phyloP scores from a whole-genome alignment of 23 tunicate genomes.

The Corella eumyota region DNA sequence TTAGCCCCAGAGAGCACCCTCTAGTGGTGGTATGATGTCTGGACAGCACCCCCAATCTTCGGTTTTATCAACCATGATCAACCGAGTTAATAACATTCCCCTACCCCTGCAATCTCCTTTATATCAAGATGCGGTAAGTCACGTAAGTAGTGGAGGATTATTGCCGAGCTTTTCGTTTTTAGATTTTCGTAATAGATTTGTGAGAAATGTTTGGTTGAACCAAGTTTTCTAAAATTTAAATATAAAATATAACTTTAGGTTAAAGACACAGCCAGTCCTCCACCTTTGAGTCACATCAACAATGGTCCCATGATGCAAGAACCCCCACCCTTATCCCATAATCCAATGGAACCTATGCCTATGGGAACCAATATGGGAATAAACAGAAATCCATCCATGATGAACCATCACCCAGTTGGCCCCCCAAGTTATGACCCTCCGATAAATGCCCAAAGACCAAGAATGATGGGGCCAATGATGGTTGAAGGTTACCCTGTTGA shows the following conservation, averaged over 20 bases:
- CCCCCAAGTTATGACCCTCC: conserved; percentile 45
- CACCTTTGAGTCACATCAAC: conserved; percentile 53
- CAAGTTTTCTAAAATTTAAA: too few species aligned
- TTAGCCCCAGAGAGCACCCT: conserved; percentile 45
- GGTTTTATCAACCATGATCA: conserved; percentile 43
- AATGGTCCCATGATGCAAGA: conserved; percentile 43
- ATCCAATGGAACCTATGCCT: conserved; percentile 16
- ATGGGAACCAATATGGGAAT: neutral
- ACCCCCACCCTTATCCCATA: conserved; percentile 49
- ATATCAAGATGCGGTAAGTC: conserved; percentile 62
- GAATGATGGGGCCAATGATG: conserved; percentile 21
- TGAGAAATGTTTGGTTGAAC: too few species aligned
- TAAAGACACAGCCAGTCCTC: conserved; percentile 77
- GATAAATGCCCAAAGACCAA: conserved; percentile 16
- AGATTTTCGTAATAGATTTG: too few species aligned
- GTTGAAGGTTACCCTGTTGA: conserved; percentile 24
- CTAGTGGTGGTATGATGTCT: conserved; percentile 17
- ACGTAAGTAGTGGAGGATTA: too few species aligned
- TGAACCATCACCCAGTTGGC: neutral
- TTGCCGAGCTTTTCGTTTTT: too few species aligned
- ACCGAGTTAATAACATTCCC: conserved; percentile 34
- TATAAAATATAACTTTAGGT: too few species aligned
- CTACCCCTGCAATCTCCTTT: conserved; percentile 42
- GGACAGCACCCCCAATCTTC: conserved; percentile 14
- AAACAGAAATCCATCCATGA: neutral